Percentiles rank a stretch among this genome's conserved stretches.
Conservation (phyloP, 1,140 invertebrate species). For the Streblospio benedicti region DNA sequence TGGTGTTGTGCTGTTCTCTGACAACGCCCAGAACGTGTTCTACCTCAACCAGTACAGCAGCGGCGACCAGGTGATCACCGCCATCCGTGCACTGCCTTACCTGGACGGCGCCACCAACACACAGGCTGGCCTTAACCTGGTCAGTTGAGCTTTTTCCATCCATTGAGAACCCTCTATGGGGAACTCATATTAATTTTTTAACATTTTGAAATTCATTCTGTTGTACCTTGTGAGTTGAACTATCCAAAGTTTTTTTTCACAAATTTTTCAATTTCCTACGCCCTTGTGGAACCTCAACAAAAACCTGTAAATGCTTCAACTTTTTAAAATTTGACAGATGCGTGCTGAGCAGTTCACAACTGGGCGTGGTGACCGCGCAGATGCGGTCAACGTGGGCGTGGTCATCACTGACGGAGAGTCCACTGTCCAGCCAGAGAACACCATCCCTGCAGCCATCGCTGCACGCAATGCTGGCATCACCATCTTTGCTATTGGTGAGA, state of each 20-base stretch:
- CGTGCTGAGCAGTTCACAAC: too few relatives aligned
- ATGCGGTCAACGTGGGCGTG: neutral
- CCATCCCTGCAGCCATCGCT: neutral
- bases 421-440: neutral
- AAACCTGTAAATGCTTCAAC: too few relatives aligned
- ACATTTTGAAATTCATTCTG: too few relatives aligned
- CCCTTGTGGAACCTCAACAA: too few relatives aligned
- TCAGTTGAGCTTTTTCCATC: too few relatives aligned
- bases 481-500: slow-evolving; percentile 3
- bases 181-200: too few relatives aligned
- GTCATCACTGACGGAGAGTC: slow-evolving; percentile 1
- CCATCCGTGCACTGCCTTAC: slow-evolving; percentile 6
- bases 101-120: neutral
- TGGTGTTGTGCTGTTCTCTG: slow-evolving; percentile 2
- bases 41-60: slow-evolving; percentile 7
- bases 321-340: too few relatives aligned
- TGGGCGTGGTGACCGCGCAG: neutral
- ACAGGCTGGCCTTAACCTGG: neutral
- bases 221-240: too few relatives aligned
- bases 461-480: neutral
- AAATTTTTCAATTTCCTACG: too few relatives aligned
- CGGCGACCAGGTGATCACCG: neutral
- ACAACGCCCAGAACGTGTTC: slow-evolving; percentile 5
- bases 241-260: too few relatives aligned
- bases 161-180: too few relatives aligned